phyloP scores from a whole-genome alignment of 2,797 vertebrate genomes.

The Lutjanus campechanus region DNA sequence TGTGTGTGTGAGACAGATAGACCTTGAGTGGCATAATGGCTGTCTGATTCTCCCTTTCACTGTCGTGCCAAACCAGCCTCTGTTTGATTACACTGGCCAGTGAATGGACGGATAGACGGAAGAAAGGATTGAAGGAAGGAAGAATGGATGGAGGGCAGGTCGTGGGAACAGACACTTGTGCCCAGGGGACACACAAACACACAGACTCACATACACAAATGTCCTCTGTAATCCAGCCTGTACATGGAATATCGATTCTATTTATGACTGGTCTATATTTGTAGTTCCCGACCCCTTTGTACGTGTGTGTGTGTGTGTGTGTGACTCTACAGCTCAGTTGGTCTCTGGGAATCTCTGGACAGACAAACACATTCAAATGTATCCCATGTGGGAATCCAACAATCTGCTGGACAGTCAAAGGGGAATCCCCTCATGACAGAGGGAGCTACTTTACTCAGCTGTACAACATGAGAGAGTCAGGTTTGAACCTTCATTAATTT shows the following conservation, averaged over 20 bases:
- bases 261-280: conserved; percentile 79
- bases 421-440: conserved; percentile 48
- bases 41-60: conserved; percentile 14
- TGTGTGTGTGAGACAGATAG: conserved; percentile 42
- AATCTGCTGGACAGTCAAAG: conserved; percentile 53
- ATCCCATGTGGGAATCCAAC: conserved; percentile 68
- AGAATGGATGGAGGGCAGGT: conserved; percentile 75
- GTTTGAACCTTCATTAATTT: not conserved
- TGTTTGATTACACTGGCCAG: conserved; percentile 65
- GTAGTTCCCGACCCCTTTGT: conserved; percentile 62
- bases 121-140: conserved; percentile 59
- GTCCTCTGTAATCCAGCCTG: conserved; percentile 64
- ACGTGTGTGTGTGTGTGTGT: conserved; percentile 43
- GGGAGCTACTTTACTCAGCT: conserved; percentile 10
- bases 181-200: conserved; percentile 71
- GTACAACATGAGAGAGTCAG: not conserved
- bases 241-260: conserved; percentile 71
- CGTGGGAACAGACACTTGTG: conserved; percentile 80
- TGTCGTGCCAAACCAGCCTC: conserved; percentile 50
- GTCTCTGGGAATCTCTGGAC: conserved; percentile 78
- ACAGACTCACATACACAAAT: conserved; percentile 59
- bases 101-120: conserved; percentile 59
- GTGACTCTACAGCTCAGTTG: conserved; percentile 45
- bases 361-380: conserved; percentile 58
- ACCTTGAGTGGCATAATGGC: conserved; percentile 26